Base-by-base conservation (phyloP, 2,113 vertebrate species). In the Paracanthobrama guichenoti region DNA sequence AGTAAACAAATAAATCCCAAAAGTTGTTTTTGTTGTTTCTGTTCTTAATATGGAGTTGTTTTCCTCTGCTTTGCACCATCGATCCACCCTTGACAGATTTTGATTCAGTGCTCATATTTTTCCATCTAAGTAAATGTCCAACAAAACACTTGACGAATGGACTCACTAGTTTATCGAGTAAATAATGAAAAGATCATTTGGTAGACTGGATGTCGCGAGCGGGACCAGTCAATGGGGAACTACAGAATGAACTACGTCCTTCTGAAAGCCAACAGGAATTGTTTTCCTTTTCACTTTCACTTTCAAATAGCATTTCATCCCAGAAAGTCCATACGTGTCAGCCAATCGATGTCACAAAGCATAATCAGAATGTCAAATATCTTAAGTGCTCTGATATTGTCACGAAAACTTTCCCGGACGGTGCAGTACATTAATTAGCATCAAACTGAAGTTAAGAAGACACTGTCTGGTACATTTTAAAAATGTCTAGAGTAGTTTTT, bases 101-200 rank as follows among this genome's bases (percentile, higher is more conserved):
- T 28, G 53, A 83, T 87, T 78, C 80, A 74, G 84, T 81, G 78
- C 78, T 84, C 73, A 88, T 85, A 87, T 85, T 82, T 88, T 85
- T 84, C 85, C 81, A 74, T 81, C 76, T 72, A 85, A 81, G 59
- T 83, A 87, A 84, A 89, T 87, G 85, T 87, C 85, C 66, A 84
- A 87, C 67, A 67, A 84, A 88, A 86, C 80, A 55, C 79, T 81
- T 88, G 85, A 87, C 77, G 66, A 87, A 87, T 88, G 60, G 69
- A 82, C 81, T 84, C 24, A 88, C 72, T 81, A 69, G 81, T 84
- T 86, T 83, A 86, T 66, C 11, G 83, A 84, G 81, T 88, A 89
- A 88, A 86, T 85, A 88, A 82, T 84, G 81, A 88, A 88, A 88
- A 75, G 64, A 87, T 84, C 77, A 79, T 87, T 85, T 87, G 80